Base-by-base conservation (phyloP, 2,888 invertebrate genomes). In the Agriopis marginaria region DNA sequence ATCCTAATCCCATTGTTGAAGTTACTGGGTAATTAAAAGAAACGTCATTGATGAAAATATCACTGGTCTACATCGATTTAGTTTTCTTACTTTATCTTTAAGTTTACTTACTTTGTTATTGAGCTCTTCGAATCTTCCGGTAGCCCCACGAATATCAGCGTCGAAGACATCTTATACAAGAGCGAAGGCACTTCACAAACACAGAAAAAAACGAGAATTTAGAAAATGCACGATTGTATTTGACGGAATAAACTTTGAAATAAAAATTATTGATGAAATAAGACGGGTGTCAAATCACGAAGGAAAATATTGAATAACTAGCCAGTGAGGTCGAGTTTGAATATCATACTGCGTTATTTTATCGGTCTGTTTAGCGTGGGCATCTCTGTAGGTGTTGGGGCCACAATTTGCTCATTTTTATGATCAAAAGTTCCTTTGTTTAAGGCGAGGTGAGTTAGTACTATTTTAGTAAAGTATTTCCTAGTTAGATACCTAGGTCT, bases 41-140 rank as follows among this genome's bases (percentile, higher is more conserved):
- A 47, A 47, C 12, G 12, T 47, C 47, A 47, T n/a, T n/a, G 11
- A 5, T 32, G 32, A 32, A 32, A 32, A 32, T 3, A 5, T 32
- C 17, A 23, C 17, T 23, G 17, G 17, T 23, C 17, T 23, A 23
- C 17, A 23, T 23, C 17, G 17, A 23, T 23, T 23, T 23, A 23
- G 17, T 23, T 23, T 23, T 89, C 91, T 79, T 84, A 94, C 93
- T 87, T 93, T 75, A n/a, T n/a, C n/a, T n/a, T n/a, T n/a, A n/a
- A 23, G 17, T 23, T 23, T 23, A 90, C 91, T 79, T 84, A 94
- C 93, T 87, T 93, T 75, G 90, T 96, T 90, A 96, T 96, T 54
- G 96, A 96, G 82, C 96, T 95, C 83, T 95, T 96, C 72, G 92
- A 94, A 77, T 94, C 95, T 78, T 95, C 95, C 56, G 91, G 92